Evolutionary conservation across 2,113 vertebrate genomes (phyloP).

Genomic region (Peromyscus californicus): DNA sequence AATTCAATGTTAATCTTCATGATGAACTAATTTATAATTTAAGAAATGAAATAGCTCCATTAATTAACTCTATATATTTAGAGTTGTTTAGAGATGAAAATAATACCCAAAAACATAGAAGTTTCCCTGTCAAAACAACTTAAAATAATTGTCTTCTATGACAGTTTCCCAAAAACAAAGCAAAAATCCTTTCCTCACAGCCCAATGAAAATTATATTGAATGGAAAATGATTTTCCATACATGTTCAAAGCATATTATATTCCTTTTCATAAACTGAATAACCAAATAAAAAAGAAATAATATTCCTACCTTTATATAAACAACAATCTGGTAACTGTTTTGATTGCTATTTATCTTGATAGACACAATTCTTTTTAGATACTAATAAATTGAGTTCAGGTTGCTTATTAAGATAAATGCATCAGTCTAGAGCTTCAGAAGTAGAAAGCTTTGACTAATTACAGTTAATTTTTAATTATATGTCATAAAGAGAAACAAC

Average conservation of each 20-base stretch:
- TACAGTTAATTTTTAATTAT: conserved; percentile 15
- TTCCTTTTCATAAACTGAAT: conserved; percentile 37
- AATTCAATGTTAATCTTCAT: conserved; percentile 43
- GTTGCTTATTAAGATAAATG: conserved; percentile 7
- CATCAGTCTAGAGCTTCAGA: conserved; percentile 43
- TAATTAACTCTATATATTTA: conserved; percentile 3
- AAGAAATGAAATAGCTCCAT: background rate
- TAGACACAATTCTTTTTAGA: background rate
- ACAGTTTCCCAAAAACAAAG: conserved; percentile 14
- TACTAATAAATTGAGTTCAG: background rate
- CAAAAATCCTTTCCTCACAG: background rate
- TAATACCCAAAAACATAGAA: conserved; percentile 30
- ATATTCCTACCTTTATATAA: conserved; percentile 22
- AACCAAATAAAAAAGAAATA: conserved; percentile 42
- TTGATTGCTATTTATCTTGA: background rate
- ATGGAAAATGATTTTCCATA: background rate
- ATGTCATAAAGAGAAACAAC: conserved; percentile 35
- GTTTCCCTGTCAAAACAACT: conserved; percentile 24
- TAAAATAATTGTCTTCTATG: conserved; percentile 29
- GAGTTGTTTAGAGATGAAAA: conserved; percentile 8
- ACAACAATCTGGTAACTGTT: conserved; percentile 17
- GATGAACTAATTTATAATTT: conserved; percentile 15
- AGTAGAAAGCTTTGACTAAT: conserved; percentile 29
- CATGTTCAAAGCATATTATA: conserved; percentile 22
- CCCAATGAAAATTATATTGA: background rate